phyloP scores from a whole-genome alignment of 2,797 vertebrate species.

The Carcharodon carcharias region DNA sequence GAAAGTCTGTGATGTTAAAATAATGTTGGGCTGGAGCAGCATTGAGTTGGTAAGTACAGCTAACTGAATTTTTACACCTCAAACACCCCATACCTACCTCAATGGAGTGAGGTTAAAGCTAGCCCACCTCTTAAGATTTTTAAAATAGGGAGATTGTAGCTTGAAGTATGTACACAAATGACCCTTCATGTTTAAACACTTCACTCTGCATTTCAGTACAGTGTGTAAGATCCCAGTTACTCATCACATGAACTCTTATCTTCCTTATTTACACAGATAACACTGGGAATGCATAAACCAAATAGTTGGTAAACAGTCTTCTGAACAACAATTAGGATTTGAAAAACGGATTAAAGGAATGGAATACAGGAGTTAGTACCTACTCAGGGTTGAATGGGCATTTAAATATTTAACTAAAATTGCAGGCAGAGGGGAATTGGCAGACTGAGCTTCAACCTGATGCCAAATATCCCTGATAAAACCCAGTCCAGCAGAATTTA shows the following conservation, averaged over 20 bases:
- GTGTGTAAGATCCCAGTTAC: neutral
- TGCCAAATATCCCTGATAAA: neutral
- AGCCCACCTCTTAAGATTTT: neutral
- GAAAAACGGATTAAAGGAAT: neutral
- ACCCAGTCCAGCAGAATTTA: neutral
- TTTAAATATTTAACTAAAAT: neutral
- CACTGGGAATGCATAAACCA: neutral
- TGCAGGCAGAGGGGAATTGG: neutral
- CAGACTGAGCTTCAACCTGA: neutral
- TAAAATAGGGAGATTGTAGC: neutral
- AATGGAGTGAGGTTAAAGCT: neutral
- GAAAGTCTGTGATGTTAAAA: neutral
- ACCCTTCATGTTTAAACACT: neutral
- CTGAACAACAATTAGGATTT: neutral
- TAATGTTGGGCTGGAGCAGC: neutral
- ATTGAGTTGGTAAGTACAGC: neutral
- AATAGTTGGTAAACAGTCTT: neutral
- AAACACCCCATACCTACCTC: neutral
- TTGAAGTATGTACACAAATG: neutral
- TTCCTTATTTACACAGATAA: neutral
- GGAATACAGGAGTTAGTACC: neutral
- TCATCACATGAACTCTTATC: constrained; percentile 19
- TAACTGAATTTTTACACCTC: neutral
- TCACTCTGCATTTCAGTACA: neutral
- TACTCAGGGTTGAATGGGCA: neutral